These are phyloP conservation scores for Tachystola acroxantha DNA, from an alignment of 2,888 invertebrate species.

Conservation along the genomic window DNA sequence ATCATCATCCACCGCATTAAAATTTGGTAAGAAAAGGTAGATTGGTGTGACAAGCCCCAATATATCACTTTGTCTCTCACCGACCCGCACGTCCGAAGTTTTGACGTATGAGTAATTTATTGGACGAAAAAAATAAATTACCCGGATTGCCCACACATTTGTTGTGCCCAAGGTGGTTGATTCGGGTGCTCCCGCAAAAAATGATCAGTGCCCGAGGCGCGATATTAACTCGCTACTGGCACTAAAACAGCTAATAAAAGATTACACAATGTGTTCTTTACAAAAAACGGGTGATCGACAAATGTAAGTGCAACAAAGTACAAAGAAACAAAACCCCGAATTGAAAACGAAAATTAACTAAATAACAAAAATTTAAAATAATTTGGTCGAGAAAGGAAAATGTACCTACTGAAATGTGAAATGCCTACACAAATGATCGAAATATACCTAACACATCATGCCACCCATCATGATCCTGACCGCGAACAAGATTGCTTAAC, in stretches of 20 bases:
- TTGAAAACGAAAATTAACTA: too few species aligned
- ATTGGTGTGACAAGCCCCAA: slow-evolving; percentile 67
- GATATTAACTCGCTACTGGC: slow-evolving; percentile 55
- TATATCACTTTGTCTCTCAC: slow-evolving; percentile 63
- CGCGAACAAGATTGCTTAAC: too few species aligned
- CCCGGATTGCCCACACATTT: slow-evolving; percentile 73
- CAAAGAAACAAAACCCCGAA: too few species aligned
- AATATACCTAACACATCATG: too few species aligned
- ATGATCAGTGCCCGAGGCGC: slow-evolving; percentile 47
- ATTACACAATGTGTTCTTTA: background rate
- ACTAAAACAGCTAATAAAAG: slow-evolving; percentile 25
- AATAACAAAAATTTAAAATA: too few species aligned
- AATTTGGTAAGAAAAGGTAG: slow-evolving; percentile 56
- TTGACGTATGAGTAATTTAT: slow-evolving; percentile 77
- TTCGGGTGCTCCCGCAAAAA: slow-evolving; percentile 72
- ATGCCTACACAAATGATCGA: too few species aligned
- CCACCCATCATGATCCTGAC: too few species aligned
- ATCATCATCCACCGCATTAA: slow-evolving; percentile 18
- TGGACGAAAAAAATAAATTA: slow-evolving; percentile 76
- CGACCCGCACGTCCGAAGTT: slow-evolving; percentile 54
- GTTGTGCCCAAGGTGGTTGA: slow-evolving; percentile 69
- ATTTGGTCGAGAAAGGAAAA: too few species aligned
- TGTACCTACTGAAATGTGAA: too few species aligned
- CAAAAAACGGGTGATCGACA: background rate
- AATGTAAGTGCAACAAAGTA: too few species aligned